These are phyloP conservation scores for Atta cephalotes DNA, from an alignment of 1,140 invertebrate genomes.

Conservation along the genomic window DNA sequence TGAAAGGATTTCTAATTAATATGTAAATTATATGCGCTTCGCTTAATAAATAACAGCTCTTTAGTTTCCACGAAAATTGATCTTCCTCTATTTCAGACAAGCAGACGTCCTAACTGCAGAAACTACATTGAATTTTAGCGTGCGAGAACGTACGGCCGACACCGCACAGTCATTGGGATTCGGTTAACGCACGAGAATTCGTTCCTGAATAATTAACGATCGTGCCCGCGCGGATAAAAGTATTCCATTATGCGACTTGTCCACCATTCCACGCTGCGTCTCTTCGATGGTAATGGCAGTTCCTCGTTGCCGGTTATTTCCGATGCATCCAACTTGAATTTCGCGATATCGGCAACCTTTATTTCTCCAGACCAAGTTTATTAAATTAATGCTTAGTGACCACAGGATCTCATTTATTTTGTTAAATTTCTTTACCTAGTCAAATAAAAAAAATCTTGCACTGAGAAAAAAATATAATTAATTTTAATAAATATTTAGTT, in stretches of 20 bases:
- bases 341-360: background rate
- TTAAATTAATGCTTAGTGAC: slow-evolving; percentile 28
- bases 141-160: slow-evolving; percentile 21
- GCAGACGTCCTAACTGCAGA: slow-evolving; percentile 46
- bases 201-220: slow-evolving; percentile 81
- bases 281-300: slow-evolving; percentile 78
- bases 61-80: slow-evolving; percentile 24
- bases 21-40: background rate
- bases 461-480: too few species aligned
- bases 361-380: background rate
- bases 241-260: slow-evolving; percentile 81
- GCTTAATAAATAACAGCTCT: slow-evolving; percentile 13
- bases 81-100: slow-evolving; percentile 13
- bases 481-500: too few species aligned
- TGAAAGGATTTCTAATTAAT: slow-evolving; percentile 2
- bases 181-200: slow-evolving; percentile 71
- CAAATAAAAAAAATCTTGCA: background rate
- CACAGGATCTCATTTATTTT: background rate
- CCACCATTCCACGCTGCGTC: slow-evolving; percentile 66
- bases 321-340: slow-evolving; percentile 60
- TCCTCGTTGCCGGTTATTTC: slow-evolving; percentile 75
- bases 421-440: background rate
- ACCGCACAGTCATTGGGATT: slow-evolving; percentile 56
- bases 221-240: slow-evolving; percentile 78
- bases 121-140: slow-evolving; percentile 63